phyloP scores from a whole-genome alignment of 2,888 invertebrate genomes.

The Machimus atricapillus region DNA sequence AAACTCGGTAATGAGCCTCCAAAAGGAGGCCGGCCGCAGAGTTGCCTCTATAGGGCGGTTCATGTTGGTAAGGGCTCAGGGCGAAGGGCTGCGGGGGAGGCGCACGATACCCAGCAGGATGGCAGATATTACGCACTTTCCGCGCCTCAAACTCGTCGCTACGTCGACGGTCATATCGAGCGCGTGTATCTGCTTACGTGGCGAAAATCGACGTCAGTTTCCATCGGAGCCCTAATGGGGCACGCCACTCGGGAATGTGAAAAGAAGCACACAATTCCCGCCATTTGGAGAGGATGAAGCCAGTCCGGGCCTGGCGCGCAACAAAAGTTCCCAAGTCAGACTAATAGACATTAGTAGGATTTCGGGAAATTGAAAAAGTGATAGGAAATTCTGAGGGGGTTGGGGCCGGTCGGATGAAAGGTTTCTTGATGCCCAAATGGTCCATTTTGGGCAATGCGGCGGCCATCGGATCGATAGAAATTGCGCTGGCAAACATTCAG shows the following conservation, averaged over 20 bases:
- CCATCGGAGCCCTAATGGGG: neutral
- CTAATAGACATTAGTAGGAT: slow-evolving; percentile 24
- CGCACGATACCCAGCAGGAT: neutral
- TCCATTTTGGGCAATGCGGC: neutral
- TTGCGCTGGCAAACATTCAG: neutral
- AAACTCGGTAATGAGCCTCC: slow-evolving; percentile 2
- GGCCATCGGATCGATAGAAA: neutral
- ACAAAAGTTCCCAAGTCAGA: slow-evolving; percentile 1
- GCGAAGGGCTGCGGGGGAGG: neutral
- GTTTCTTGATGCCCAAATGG: neutral
- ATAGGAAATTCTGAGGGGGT: neutral
- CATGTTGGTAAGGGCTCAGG: neutral
- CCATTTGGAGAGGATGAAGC: slow-evolving; percentile 1
- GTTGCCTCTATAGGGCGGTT: neutral
- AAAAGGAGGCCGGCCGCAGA: neutral
- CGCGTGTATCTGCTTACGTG: slow-evolving; percentile 13
- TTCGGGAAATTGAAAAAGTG: slow-evolving; percentile 30
- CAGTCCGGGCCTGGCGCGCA: neutral
- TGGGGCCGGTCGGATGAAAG: neutral
- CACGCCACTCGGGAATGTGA: neutral
- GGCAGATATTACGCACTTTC: slow-evolving; percentile 8
- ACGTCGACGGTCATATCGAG: neutral
- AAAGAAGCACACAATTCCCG: neutral
- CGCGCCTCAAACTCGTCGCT: neutral
- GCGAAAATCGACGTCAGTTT: slow-evolving; percentile 10